Base-by-base conservation (phyloP, 2,888 invertebrate genomes). In the Drosophila koepferae region DNA sequence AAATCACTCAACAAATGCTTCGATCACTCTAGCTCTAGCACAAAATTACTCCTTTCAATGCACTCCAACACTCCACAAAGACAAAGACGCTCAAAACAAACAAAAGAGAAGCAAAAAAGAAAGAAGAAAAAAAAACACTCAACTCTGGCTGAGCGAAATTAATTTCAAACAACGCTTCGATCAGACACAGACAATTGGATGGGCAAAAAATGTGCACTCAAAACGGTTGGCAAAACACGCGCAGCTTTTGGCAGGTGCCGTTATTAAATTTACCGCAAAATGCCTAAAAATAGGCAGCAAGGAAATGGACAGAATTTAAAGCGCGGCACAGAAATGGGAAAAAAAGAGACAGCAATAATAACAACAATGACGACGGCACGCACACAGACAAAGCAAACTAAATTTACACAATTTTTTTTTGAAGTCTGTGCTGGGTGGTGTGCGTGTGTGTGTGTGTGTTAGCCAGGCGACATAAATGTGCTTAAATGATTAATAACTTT, bases 401-500 rank as follows among this genome's bases (percentile, higher is more conserved):
- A 69, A 75, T 68, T 85, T 86, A 68, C 69, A 81, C 53, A 55
- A 51, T 51, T 41, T 54, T 55, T 54, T 55, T 31, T 23, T 40
- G 0, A 51, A 51, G 61, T 63, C 41, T 41, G 23, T 36, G 34
- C 54, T 53, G 8, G 49, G 48, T 61, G 54, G 54, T 58, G 53
- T 38, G 49, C 53, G 60, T 65, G 49, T 44, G 43, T 60, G 48
- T 74, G 62, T 65, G 38, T 67, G 40, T 65, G 63, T 59, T 69
- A 69, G 80, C 70, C 74, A 78, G 72, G 75, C 87, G 75, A 85
- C 81, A 81, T 85, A 81, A 85, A 77, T 85, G 86, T 87, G 74
- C 76, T 78, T 85, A 77, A 89, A 86, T 86, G 90, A 86, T 87
- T 86, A 82, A 86, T 86, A 87, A 86, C 86, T 72, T 80, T 81